Evolutionary conservation across 2,888 invertebrate species (phyloP), one percentile per base, ranked within the genome.

Genomic region (Ischnus inquisitorius): DNA sequence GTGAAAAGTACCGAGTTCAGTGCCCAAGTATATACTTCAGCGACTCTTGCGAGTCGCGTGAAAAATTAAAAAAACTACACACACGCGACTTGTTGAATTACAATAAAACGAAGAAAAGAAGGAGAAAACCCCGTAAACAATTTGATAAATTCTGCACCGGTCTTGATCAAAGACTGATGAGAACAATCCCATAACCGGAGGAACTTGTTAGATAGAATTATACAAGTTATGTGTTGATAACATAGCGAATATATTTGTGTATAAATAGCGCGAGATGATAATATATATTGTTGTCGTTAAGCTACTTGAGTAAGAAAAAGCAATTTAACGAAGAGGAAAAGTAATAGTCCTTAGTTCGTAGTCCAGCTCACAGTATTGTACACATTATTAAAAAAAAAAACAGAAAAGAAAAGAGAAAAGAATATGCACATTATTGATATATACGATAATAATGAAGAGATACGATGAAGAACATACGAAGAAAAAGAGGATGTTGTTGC

Each of bases 311-410:
- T 84, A 85, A 65, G 77, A 76, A 80, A 74, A 84, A 69, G 82
- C 82, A 85, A 83, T 86, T 83, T 71, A 83, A 86, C 77, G 79
- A 72, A 76, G 81, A 68, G 69, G 76, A 82, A 69, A 82, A 69
- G 57, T 75, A 51, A 65, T 69, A 82, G 78, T 79, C 79, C 46
- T 57, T 85, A 86, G 79, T 57, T 84, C 72, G 83, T 86, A 88
- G 87, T 88, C 83, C 85, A 87, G 84, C 86, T 82, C 88, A 89
- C 88, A 88, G 88, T 89, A 89, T 89, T 89, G 88, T 88, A 89
- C 69, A 88, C 88, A 85, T 87, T 88, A 87, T 85, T 83, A 79
- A 54, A 83, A 83, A 75, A 71, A 85, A 12, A 16, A 54, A 6
- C 2, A 51, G 5, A 51, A 16, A 51, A 51, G 5, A 34, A 34